These are phyloP conservation scores for Choreutis nemorana DNA, from an alignment of 2,888 invertebrate species.

Conservation along the genomic window DNA sequence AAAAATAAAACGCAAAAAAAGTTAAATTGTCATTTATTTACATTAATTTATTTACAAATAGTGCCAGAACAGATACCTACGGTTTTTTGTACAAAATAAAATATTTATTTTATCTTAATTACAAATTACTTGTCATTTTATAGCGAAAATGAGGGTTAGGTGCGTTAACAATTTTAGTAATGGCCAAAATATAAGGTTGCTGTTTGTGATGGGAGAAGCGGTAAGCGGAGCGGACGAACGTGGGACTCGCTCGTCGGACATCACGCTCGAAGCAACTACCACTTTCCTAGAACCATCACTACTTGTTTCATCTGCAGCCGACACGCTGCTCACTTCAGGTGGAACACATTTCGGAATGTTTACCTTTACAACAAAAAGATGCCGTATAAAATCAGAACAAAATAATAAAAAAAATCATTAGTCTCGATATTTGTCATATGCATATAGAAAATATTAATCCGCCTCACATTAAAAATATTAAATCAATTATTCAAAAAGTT, in stretches of 20 bases:
- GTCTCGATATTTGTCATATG: too few relatives aligned
- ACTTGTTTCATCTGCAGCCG: slow-evolving; percentile 39
- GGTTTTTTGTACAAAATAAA: background rate
- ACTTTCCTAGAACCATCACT: slow-evolving; percentile 57
- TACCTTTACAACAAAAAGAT: too few relatives aligned
- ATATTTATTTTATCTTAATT: background rate
- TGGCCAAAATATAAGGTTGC: slow-evolving; percentile 12
- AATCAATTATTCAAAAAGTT: too few relatives aligned
- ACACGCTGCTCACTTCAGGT: slow-evolving; percentile 58
- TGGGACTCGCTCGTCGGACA: slow-evolving; percentile 65
- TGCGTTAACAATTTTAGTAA: background rate
- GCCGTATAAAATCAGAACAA: too few relatives aligned
- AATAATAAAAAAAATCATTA: too few relatives aligned
- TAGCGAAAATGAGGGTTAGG: background rate
- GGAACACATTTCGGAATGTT: slow-evolving; percentile 52
- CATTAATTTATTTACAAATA: too few relatives aligned
- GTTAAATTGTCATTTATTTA: too few relatives aligned
- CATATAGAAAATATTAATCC: too few relatives aligned
- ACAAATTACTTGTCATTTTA: background rate
- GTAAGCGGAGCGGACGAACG: slow-evolving; percentile 32
- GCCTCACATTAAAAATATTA: too few relatives aligned
- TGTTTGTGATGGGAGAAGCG: slow-evolving; percentile 19
- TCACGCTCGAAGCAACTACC: slow-evolving; percentile 72
- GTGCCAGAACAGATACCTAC: too few relatives aligned
- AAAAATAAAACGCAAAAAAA: too few relatives aligned